A percentile compares a stretch with the other conserved stretches of the same genome.
Conservation (phyloP, 37 sponge, comb jelly and placozoan species). For the Beroe ovata region DNA sequence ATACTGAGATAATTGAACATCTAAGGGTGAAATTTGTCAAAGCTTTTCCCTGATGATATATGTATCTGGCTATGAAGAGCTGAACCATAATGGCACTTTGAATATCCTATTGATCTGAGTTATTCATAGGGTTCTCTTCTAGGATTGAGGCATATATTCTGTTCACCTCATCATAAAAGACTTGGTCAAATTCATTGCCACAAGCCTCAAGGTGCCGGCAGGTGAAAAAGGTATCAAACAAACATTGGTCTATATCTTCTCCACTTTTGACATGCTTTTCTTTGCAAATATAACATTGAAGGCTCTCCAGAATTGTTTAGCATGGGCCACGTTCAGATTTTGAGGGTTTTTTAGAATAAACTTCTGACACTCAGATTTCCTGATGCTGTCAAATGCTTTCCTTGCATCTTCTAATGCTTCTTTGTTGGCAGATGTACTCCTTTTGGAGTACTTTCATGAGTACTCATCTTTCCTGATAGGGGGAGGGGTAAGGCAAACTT, state of each 20-base stretch:
- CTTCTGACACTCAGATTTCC: neutral
- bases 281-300: neutral
- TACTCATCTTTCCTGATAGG: no score
- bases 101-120: no score
- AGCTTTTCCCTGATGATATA: neutral
- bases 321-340: neutral
- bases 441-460: neutral
- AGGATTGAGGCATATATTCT: neutral
- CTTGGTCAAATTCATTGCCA: neutral
- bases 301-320: conserved; percentile 5
- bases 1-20: neutral
- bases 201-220: neutral
- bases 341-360: neutral
- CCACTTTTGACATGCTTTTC: neutral
- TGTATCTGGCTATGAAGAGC: no score
- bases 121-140: no score
- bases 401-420: neutral
- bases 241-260: neutral
- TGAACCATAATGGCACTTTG: no score
- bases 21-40: conserved; percentile 1
- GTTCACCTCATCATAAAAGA: neutral
- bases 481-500: no score
- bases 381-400: neutral
- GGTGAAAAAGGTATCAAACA: neutral
- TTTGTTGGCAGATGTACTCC: neutral